Conservation (phyloP, 2,113 vertebrate species). For the Alligator mississippiensis region DNA sequence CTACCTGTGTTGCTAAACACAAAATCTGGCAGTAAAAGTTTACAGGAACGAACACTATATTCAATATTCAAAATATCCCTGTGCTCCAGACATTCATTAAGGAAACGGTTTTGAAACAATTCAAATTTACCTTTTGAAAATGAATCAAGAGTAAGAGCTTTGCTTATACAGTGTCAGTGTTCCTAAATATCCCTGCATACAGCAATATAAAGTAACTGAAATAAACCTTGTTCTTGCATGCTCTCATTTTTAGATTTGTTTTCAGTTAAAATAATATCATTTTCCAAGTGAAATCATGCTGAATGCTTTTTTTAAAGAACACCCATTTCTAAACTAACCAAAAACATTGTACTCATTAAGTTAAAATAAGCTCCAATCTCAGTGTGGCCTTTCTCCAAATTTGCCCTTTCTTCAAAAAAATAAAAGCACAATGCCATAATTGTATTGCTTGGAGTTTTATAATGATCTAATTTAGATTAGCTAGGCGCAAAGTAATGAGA, state of each 20-base stretch:
- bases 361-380: neutral
- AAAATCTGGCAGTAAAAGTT: neutral
- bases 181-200: neutral
- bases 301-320: neutral
- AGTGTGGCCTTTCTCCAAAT: neutral
- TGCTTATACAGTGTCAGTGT: neutral
- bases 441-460: neutral
- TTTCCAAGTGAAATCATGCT: neutral
- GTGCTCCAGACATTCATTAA: too few species aligned
- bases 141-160: neutral
- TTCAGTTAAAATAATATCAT: neutral
- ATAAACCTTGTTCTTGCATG: neutral
- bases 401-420: neutral
- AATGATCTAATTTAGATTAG: constrained; percentile 41
- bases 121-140: neutral
- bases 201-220: neutral
- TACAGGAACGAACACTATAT: neutral
- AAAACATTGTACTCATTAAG: neutral
- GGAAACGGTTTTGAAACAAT: too few species aligned
- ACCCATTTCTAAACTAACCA: neutral
- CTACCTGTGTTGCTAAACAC: neutral
- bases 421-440: neutral
- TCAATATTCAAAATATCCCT: neutral
- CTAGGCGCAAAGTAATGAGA: neutral
- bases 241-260: neutral